Base-by-base conservation (phyloP, 2,113 vertebrate species). In the Camelus dromedarius region DNA sequence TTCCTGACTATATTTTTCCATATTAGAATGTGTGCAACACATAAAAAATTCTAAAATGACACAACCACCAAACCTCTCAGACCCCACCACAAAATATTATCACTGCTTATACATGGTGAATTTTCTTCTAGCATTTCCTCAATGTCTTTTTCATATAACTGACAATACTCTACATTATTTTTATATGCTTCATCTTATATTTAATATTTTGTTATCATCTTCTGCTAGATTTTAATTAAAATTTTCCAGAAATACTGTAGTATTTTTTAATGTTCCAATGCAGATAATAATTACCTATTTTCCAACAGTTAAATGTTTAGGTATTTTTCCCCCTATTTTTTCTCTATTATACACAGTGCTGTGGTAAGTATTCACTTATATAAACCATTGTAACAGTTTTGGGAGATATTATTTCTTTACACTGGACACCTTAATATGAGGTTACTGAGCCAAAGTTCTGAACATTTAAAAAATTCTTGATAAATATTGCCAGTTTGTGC, bases 111-210 rank as follows among this genome's bases (percentile, higher is more conserved):
- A 79, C 24, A 38, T 77, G 20, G 6, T 35, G 0, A 64, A 81
- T 86, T 81, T 96, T 69, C 20, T 62, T 48, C 62, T 28, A 67
- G 35, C 1, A 73, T 95, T 91, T 82, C 66, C 67, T 93, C 48
- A 85, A 35, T 42, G 26, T 73, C 13, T 85, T 30, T 86, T 16
- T 82, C 8, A 84, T 46, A 52, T 22, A 20, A n/a, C 7, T 54
- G 52, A 19, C 30, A 69, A 38, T 73, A 52, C 8, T 66, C 12
- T 48, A 14, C 19, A 52, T 13, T 24, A 79, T 46, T 84, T 93
- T 72, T 28, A 60, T 19, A 69, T n/a, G n/a, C 14, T 93, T 95
- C 13, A 35, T 69, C 6, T 70, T 70, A 42, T 42, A 69, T 69
- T 79, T 84, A 92, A 66, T 73, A 75, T 30, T 48, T 50, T 72